Base-by-base conservation (phyloP, 2,888 invertebrate species). In the Melipona beecheii region DNA sequence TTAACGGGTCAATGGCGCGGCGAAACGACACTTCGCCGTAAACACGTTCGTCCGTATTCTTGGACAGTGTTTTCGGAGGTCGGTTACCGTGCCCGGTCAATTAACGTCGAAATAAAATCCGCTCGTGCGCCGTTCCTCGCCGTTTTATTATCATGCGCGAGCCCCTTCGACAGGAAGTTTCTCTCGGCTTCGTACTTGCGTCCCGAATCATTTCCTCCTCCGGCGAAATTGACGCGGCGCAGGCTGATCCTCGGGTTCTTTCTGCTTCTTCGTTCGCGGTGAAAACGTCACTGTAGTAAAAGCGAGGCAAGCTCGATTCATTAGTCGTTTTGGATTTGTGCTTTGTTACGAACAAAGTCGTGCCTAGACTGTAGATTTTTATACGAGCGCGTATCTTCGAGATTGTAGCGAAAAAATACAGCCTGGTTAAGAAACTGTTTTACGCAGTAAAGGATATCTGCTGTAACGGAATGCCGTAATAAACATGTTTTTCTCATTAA, bases 1-100 rank as follows among this genome's bases (percentile, higher is more conserved):
- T 84, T 78, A 83, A 81, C 79, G 84, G 87, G 89, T 89, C 89
- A 89, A 89, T 89, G 89, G 86, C 89, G 88, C 75, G 74, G 80
- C 75, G 81, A 78, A 87, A 82, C 86, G 83, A 83, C 87, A 56
- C 72, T 75, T 77, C 76, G 80, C 80, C 81, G 84, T 89, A 89
- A 87, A 89, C 89, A 86, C 76, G 79, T 87, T 87, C 77, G 79
- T 87, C 86, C 77, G 89, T 89, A 89, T 89, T 89, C 89, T 89
- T 87, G 79, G 89, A 89, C 84, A 69, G 78, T 78, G 78, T 88
- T 86, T 52, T 81, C 84, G 85, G 84, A 75, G 88, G 89, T 88
- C 86, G 84, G 79, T 81, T 73, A 87, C 78, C 85, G 81, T 81
- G 75, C 68, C 54, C 64, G 78, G 69, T 68, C 88, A 85, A 88